Base-by-base conservation (phyloP, 2,797 vertebrate species). In the Oreortyx pictus region DNA sequence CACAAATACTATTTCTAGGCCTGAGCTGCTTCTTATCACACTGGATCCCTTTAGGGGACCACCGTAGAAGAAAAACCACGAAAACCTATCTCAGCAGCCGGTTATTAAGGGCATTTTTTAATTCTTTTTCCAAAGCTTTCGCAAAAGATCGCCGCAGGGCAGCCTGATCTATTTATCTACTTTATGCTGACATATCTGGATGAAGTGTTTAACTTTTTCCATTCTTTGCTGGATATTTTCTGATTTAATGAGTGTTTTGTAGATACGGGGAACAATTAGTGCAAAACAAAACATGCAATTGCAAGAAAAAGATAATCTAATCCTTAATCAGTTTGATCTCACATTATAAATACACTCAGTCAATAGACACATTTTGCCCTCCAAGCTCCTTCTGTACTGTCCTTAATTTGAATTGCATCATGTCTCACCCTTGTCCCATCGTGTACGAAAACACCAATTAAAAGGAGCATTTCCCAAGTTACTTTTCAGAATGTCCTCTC, bases 361-460 rank as follows among this genome's bases (percentile, higher is more conserved):
- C 65, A 33, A 66, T 39, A 60, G 46, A 39, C 52, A 49, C 15
- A 12, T 56, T 74, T 37, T 62, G 41, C 47, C n/a, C 15, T 43
- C 35, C 41, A 43, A 19, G 25, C 23, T 56, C 23, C 43, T 50
- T 72, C 35, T 62, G 31, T 17, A 3, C 57, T 35, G 7, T 14
- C 31, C 43, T 65, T 65, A 6, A 9, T 20, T 10, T 47, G 62
- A 82, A 70, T 62, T 39, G 23, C 8, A 60, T 19, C 49, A 22
- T 15, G 1, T 47, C 71, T 65, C 85, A 56, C 15, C 66, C 46
- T 46, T 9, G 27, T 22, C 67, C 59, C 22, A 64, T 61, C 23
- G 41, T 1, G 1, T 92, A 92, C 74, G 37, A 90, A 96, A 95
- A 95, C 37, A 87, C 65, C 64, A 44, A 29, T 92, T 64, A 35